These are phyloP conservation scores for Micromys minutus DNA, from an alignment of 2,113 vertebrate species.

Conservation along the genomic window DNA sequence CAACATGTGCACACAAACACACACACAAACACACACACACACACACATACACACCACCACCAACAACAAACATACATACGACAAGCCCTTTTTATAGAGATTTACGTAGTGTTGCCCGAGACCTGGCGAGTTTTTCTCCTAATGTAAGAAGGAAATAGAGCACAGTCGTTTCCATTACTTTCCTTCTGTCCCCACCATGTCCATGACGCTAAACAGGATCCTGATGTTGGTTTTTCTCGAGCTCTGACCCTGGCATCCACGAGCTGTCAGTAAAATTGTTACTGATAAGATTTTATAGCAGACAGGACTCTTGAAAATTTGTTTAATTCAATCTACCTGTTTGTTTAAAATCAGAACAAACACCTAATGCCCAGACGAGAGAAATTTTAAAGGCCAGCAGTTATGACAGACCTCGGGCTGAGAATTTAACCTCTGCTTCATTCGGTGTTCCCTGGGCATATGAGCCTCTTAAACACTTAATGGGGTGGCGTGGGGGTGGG, in stretches of 20 bases:
- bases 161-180: neutral
- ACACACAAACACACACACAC: neutral
- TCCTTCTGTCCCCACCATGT: rapidly evolving
- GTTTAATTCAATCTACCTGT: neutral
- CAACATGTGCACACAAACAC: neutral
- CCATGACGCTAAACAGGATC: neutral
- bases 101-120: neutral
- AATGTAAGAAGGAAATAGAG: constrained; percentile 13
- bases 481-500: neutral
- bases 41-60: too few species aligned
- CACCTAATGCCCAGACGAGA: neutral
- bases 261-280: neutral
- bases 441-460: neutral
- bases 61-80: neutral
- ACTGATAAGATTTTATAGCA: neutral
- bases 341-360: neutral
- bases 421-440: neutral
- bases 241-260: neutral
- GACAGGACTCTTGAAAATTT: neutral
- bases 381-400: neutral
- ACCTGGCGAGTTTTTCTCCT: neutral
- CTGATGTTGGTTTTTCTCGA: neutral
- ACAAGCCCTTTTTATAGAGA: neutral
- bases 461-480: neutral
- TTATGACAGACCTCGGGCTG: neutral